These are phyloP conservation scores for Platycnemis pennipes DNA, from an alignment of 2,888 invertebrate genomes.

Conservation along the genomic window DNA sequence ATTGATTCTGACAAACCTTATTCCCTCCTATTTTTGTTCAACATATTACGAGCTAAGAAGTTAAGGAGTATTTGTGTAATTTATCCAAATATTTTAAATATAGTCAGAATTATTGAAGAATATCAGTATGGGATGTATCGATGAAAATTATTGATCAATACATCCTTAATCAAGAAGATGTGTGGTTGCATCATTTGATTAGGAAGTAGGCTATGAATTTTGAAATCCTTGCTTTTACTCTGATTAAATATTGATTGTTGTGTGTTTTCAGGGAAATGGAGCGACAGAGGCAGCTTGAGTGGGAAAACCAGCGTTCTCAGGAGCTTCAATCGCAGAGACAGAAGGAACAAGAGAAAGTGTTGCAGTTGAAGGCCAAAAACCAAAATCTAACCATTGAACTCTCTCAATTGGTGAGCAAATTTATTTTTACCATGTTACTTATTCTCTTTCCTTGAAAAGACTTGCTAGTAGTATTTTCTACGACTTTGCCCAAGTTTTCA, in stretches of 20 bases:
- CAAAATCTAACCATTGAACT: conserved; percentile 91
- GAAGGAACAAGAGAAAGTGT: conserved; percentile 91
- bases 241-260: background rate
- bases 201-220: background rate
- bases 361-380: conserved; percentile 92
- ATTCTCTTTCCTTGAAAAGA: background rate
- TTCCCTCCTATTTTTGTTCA: no score
- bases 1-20: no score
- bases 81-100: no score
- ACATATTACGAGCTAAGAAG: no score
- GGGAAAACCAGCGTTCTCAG: conserved; percentile 95
- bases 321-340: conserved; percentile 93
- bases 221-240: background rate
- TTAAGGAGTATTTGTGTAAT: no score
- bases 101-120: no score
- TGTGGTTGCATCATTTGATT: background rate
- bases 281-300: conserved; percentile 95
- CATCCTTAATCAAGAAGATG: background rate
- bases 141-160: background rate
- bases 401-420: conserved; percentile 81
- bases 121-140: no score
- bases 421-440: background rate
- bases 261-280: conserved; percentile 89
- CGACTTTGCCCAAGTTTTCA: background rate
- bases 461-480: background rate